Evolutionary conservation across 2,113 vertebrate genomes (phyloP).

Genomic region (Microtus ochrogaster): DNA sequence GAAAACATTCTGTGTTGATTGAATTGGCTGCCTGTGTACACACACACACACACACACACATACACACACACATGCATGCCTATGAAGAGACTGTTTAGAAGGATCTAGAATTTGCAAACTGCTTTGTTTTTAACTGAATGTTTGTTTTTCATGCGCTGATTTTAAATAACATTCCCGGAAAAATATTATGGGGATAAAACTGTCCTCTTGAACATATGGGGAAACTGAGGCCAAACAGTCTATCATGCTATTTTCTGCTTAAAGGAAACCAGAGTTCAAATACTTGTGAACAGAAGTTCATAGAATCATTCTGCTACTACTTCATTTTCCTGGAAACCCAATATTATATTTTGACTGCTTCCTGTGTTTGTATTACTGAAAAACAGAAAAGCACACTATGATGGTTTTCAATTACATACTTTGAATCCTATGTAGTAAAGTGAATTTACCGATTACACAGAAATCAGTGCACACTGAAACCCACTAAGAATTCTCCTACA

Average conservation of each 20-base stretch:
- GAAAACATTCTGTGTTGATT: conserved; percentile 5
- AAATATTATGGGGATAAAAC: background rate
- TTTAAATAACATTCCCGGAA: background rate
- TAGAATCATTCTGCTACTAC: background rate
- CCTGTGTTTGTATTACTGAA: background rate
- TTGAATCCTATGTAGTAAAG: background rate
- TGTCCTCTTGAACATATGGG: background rate
- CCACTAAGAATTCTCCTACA: background rate
- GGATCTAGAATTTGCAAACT: background rate
- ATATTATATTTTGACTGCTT: background rate
- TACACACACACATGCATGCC: background rate
- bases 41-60: background rate
- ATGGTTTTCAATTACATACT: background rate
- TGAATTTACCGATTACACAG: background rate
- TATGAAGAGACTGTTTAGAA: background rate
- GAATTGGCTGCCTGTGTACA: background rate
- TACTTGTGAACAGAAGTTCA: background rate
- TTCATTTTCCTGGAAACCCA: background rate
- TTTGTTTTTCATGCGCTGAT: background rate
- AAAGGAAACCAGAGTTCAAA: conserved; percentile 19
- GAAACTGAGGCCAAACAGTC: background rate
- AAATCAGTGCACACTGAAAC: background rate
- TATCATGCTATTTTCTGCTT: background rate
- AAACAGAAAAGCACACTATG: background rate
- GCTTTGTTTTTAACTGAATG: background rate